Base-by-base conservation (phyloP, 2,797 vertebrate species). In the Buphagus erythrorhynchus region DNA sequence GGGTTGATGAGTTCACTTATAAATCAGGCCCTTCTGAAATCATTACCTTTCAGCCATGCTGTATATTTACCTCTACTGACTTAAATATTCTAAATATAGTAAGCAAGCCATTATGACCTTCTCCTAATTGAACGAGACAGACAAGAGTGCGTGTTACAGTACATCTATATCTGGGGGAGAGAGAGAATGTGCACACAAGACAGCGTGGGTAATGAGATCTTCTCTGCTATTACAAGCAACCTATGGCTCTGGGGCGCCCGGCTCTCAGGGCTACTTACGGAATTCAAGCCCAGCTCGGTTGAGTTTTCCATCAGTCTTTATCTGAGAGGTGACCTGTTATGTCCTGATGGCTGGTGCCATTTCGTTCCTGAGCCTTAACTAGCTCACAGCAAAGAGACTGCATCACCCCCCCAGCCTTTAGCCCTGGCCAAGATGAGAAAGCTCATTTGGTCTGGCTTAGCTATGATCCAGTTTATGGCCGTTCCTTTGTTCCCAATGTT, bases 131-230 rank as follows among this genome's bases (percentile, higher is more conserved):
- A 94, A 92, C 1, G 1, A 86, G 93, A 95, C 91, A 90, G 90
- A 78, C 86, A 86, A 51, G 86, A 83, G 74, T 17, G 73, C 1
- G 1, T 72, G 86, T 48, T 92, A 48, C 19, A 0, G 80, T 35
- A 86, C 43, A 59, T 91, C 94, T 92, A 19, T 90, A 94, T 90
- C 86, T 76, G 79, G 74, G 62, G 58, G 52, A 91, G 87, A 74
- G 84, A 91, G 90, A 57, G 68, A 92, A 87, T n/a, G 89, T 52
- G 91, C 77, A 62, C 91, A 76, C 72, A 29, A 66, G 88, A 72
- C 85, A 95, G 75, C 2, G 5, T 48, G 31, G 86, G 92, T 94
- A 97, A 96, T 93, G 93, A 95, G 95, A 94, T 87, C 88, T 76
- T 42, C 92, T 69, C 63, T 63, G 74, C 92, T 79, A 46, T 85